These are phyloP conservation scores for Rhodeus uyekii DNA, from an alignment of 2,797 vertebrate genomes.

Conservation along the genomic window DNA sequence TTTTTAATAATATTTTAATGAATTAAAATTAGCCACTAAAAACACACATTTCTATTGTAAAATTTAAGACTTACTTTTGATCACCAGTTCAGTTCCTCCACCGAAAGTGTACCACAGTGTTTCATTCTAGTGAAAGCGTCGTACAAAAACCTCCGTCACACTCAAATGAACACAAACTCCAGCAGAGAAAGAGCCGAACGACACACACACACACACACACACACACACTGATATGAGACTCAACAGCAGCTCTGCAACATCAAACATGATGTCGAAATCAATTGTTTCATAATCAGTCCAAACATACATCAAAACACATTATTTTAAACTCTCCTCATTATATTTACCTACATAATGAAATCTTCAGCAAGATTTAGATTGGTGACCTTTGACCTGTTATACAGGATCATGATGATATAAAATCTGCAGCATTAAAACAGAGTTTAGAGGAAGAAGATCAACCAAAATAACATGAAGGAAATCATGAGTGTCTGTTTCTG, in stretches of 20 bases:
- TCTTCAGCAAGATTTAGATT: background rate
- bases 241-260: too few relatives aligned
- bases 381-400: background rate
- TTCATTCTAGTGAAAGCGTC: constrained; percentile 1
- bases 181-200: background rate
- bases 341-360: background rate
- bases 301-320: too few relatives aligned
- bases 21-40: too few relatives aligned
- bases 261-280: background rate
- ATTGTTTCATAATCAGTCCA: too few relatives aligned
- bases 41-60: fast-evolving
- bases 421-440: background rate
- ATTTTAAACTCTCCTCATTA: too few relatives aligned
- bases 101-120: background rate
- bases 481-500: too few relatives aligned
- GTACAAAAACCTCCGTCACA: constrained; percentile 1
- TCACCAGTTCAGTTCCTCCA: background rate
- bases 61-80: background rate
- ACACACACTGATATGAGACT: background rate
- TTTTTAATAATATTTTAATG: background rate
- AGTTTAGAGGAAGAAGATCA: background rate
- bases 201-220: background rate
- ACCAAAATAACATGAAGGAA: too few relatives aligned
- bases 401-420: background rate
- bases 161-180: background rate